These are phyloP conservation scores for Dreissena rostriformis DNA, from an alignment of 1,140 invertebrate species.

Conservation along the genomic window DNA sequence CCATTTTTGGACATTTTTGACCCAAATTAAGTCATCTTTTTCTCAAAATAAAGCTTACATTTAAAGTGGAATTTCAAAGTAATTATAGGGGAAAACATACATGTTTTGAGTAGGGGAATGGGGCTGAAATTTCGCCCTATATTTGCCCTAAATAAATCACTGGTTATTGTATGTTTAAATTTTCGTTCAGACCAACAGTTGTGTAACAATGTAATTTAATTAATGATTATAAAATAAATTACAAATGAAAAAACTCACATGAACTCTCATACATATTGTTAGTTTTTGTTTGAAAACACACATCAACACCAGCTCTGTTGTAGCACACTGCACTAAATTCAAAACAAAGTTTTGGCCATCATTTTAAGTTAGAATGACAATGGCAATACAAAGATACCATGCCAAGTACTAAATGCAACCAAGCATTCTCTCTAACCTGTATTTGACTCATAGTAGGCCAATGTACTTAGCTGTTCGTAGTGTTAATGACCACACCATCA, in stretches of 20 bases:
- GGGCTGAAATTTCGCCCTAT: neutral
- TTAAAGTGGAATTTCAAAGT: too few relatives aligned
- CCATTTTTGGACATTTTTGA: neutral
- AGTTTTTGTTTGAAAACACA: neutral
- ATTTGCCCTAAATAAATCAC: neutral
- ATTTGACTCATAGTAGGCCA: too few relatives aligned
- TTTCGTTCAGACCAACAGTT: neutral
- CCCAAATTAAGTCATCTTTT: neutral
- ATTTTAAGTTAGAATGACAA: too few relatives aligned
- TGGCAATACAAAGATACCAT: too few relatives aligned
- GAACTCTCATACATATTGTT: neutral
- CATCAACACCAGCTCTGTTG: neutral
- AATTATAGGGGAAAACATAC: neutral
- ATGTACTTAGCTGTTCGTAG: too few relatives aligned
- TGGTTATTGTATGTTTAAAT: neutral
- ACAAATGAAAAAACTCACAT: neutral
- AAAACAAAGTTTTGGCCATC: too few relatives aligned
- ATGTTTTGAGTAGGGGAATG: neutral
- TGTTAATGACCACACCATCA: too few relatives aligned
- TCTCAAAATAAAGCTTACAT: neutral
- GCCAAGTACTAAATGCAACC: too few relatives aligned
- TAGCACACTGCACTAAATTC: too few relatives aligned
- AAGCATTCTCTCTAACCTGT: too few relatives aligned
- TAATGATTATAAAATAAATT: neutral
- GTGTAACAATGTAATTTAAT: neutral